Evolutionary conservation across 2,888 invertebrate species (phyloP).

Genomic region (Aspidiotus rigidus): DNA sequence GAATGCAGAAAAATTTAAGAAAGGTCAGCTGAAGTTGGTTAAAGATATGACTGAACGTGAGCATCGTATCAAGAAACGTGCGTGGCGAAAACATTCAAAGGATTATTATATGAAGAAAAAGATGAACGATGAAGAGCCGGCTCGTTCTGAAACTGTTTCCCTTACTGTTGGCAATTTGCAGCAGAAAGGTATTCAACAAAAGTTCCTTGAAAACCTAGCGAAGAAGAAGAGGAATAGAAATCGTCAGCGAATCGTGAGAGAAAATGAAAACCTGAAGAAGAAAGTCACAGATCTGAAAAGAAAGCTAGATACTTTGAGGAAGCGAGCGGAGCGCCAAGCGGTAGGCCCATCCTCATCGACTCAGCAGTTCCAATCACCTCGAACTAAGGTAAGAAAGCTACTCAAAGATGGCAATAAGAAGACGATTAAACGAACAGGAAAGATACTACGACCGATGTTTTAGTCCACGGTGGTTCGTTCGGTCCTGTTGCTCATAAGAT

Average conservation of each 20-base stretch:
- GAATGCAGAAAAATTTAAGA: conserved; percentile 1
- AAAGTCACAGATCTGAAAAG: not conserved
- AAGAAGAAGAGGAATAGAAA: not conserved
- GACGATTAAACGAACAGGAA: too few species aligned
- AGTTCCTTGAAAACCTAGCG: conserved; percentile 1
- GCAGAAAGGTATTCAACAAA: not conserved
- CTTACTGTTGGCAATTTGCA: not conserved
- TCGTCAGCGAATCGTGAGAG: conserved; percentile 1
- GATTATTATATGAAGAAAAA: not conserved
- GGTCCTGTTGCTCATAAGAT: too few species aligned
- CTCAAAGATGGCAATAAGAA: not conserved
- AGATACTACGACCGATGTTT: too few species aligned
- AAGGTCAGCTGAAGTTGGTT: conserved; percentile 1
- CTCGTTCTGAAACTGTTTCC: not conserved
- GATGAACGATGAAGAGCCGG: not conserved
- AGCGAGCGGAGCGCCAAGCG: not conserved
- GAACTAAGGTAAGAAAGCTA: not conserved
- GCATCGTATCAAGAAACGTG: not conserved
- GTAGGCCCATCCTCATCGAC: not conserved
- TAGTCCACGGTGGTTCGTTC: too few species aligned
- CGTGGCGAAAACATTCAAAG: not conserved
- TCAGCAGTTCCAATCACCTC: not conserved
- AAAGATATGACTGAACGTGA: conserved; percentile 1
- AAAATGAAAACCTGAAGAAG: not conserved
- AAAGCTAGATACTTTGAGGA: not conserved